Evolutionary conservation across 2,113 vertebrate genomes (phyloP), one percentile per base, ranked within the genome.

Genomic region (Nanorana parkeri): DNA sequence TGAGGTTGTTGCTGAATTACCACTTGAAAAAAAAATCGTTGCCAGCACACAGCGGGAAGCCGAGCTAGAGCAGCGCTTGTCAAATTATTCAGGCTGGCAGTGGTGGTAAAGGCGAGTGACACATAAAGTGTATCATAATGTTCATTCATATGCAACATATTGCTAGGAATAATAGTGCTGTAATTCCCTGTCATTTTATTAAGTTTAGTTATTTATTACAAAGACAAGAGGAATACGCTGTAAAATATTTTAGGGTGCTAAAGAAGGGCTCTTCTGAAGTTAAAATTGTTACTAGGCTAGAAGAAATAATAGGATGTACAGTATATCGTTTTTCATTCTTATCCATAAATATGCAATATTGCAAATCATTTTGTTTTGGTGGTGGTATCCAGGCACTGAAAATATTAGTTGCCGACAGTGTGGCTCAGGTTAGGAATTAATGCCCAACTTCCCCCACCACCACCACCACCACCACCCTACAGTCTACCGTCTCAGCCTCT

Each of bases 1-100:
- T 68, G 76, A 83, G 80, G 80, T 83, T 83, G 80, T 83, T 76
- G 55, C 32, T 67, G 80, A 76, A 83, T 76, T 83, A 83, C 71
- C 54, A 67, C 72, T 76, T 83, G 72, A 66, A 76, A 76, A 24
- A 36, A 58, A 60, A 83, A 60, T 67, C 60, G 55, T 81, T 83
- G 80, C 72, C 72, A 83, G 71, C 67, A 66, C 69, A 75, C 71
- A 75, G 72, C 72, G 17, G 71, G 63, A 54, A 68, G 23, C 29
- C 47, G 17, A 76, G 71, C 63, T 41, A 76, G 8, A 56, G 63
- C 68, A 68, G 72, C 71, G 41, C 58, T 72, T 76, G 61, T 75
- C 71, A 76, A 76, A 83, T 83, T 66, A 75, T 75, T 56, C 80
- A 76, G 41, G 32, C 54, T 66, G 28, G 64, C 63, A 55, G 23